These are phyloP conservation scores for Thyatira batis DNA, from an alignment of 2,888 invertebrate species.

Conservation along the genomic window DNA sequence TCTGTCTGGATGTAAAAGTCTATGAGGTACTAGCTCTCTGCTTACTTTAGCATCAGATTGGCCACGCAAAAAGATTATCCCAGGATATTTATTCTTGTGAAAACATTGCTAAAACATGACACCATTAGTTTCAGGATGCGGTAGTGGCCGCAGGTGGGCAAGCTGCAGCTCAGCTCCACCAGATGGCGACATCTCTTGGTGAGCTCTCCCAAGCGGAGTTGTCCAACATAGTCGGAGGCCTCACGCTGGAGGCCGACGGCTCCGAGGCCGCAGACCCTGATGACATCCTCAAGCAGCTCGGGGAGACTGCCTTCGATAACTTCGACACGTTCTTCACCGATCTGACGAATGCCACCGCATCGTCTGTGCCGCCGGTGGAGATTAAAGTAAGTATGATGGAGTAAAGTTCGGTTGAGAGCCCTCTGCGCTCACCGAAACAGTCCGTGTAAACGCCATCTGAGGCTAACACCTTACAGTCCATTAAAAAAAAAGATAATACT, in stretches of 20 bases:
- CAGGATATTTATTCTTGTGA: no score
- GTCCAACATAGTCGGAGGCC: constrained; percentile 84
- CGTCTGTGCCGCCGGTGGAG: constrained; percentile 81
- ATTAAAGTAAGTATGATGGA: constrained; percentile 83
- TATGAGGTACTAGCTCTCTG: no score
- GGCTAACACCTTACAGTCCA: no score
- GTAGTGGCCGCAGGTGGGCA: constrained; percentile 82
- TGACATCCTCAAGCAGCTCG: constrained; percentile 90
- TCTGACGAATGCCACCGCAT: constrained; percentile 86
- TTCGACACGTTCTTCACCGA: constrained; percentile 92
- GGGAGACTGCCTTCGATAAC: constrained; percentile 91
- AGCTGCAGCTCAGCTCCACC: constrained; percentile 78
- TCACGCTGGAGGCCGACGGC: constrained; percentile 76
- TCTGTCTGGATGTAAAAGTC: no score
- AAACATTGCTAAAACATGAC: constrained; percentile 3
- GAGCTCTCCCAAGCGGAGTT: constrained; percentile 88
- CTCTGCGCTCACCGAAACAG: no score
- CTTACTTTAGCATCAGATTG: no score
- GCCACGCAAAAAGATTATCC: no score
- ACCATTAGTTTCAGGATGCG: constrained; percentile 79
- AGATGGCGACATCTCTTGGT: constrained; percentile 82
- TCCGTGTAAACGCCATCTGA: no score
- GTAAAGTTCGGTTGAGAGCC: no score
- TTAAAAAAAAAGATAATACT: no score
- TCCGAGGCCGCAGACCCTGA: constrained; percentile 84